A percentile compares a stretch with the other conserved stretches of the same genome.
phyloP scores from a whole-genome alignment of 2,113 vertebrate species.

The Ailuropoda melanoleuca region DNA sequence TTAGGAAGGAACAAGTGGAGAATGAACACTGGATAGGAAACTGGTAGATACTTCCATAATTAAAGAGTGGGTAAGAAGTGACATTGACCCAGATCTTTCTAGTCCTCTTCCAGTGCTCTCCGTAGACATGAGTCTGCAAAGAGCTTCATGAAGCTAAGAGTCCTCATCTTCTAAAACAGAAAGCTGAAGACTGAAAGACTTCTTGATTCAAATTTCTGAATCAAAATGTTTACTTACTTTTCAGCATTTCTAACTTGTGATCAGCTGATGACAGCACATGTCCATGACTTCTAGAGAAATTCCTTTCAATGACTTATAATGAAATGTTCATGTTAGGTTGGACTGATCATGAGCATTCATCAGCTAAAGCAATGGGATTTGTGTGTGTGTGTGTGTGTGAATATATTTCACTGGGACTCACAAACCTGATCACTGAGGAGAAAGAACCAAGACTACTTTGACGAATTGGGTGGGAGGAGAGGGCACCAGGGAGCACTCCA shows the following conservation, averaged over 20 bases:
- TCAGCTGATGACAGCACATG: neutral
- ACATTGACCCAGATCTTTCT: neutral
- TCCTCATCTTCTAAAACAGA: neutral
- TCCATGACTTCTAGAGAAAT: neutral
- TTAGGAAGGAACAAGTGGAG: neutral
- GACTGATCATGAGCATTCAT: neutral
- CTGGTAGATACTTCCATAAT: neutral
- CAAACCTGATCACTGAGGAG: neutral
- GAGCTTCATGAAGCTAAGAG: neutral
- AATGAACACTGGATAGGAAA: neutral
- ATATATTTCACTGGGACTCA: neutral
- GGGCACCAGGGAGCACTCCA: too few relatives aligned
- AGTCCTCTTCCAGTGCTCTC: neutral
- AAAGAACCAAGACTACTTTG: neutral
- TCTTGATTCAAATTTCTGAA: neutral
- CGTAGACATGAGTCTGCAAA: neutral
- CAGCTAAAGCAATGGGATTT: neutral
- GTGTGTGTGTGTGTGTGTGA: neutral
- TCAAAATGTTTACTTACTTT: neutral
- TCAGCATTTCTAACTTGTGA: neutral
- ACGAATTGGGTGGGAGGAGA: neutral
- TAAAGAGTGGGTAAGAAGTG: neutral
- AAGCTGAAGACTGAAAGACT: neutral
- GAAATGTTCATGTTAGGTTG: neutral
- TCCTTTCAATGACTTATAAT: neutral